Evolutionary conservation across 2,797 vertebrate species (phyloP).

Genomic region (Diceros bicornis): DNA sequence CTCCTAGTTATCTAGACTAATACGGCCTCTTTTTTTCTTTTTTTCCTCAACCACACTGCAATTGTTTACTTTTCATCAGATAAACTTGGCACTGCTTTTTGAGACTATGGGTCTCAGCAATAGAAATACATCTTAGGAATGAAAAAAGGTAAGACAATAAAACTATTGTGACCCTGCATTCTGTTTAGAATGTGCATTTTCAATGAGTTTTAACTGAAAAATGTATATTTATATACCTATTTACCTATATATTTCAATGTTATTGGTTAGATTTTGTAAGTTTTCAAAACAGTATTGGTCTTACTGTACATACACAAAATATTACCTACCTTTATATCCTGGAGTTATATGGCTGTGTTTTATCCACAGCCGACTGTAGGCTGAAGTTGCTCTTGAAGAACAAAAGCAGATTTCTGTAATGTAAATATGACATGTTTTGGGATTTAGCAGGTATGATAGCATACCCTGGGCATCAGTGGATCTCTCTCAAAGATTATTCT

Average conservation of each 20-base stretch:
- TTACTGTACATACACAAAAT: background rate
- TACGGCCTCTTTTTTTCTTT: fast-evolving
- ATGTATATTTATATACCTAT: background rate
- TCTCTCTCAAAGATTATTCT: background rate
- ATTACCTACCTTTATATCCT: background rate
- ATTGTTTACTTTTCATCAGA: background rate
- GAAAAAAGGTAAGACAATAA: background rate
- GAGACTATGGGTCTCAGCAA: background rate
- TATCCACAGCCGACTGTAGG: background rate
- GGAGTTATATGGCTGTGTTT: background rate
- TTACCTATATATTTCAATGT: background rate
- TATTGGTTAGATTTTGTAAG: background rate
- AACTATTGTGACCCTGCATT: background rate
- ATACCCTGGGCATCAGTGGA: background rate
- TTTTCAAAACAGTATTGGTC: background rate
- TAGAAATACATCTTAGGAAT: background rate
- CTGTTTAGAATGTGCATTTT: background rate
- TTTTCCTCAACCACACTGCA: background rate
- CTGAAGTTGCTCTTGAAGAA: background rate
- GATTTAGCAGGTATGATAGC: background rate
- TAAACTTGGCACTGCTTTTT: background rate
- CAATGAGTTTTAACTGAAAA: background rate
- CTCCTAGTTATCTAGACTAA: background rate
- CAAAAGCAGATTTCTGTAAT: background rate
- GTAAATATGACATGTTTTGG: background rate